Evolutionary conservation across 2,888 invertebrate species (phyloP).

Genomic region (Ectropis crepuscularia): DNA sequence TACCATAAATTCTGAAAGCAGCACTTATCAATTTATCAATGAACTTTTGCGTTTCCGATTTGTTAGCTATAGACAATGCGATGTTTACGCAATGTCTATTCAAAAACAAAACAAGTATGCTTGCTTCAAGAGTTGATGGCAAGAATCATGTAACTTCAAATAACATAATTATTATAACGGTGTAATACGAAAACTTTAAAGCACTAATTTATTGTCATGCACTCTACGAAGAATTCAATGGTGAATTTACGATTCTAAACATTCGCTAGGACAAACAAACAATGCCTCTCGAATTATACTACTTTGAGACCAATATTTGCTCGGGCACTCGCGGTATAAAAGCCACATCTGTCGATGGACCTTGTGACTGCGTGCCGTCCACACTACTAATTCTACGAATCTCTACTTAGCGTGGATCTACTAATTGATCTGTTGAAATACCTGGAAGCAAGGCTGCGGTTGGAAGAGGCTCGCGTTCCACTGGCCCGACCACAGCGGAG

Average conservation of each 20-base stretch:
- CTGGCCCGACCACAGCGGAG: slow-evolving; percentile 74
- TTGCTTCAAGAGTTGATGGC: neutral
- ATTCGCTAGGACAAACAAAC: slow-evolving; percentile 48
- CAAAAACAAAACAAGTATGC: no score
- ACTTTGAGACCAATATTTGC: slow-evolving; percentile 65
- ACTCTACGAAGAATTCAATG: slow-evolving; percentile 58
- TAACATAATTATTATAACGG: slow-evolving; percentile 38
- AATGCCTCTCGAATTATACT: slow-evolving; percentile 54
- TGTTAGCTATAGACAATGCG: no score
- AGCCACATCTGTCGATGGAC: slow-evolving; percentile 39
- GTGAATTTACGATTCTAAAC: slow-evolving; percentile 48
- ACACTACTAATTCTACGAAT: slow-evolving; percentile 59
- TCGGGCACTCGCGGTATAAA: slow-evolving; percentile 52
- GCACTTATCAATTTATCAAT: no score
- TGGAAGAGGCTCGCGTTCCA: slow-evolving; percentile 76
- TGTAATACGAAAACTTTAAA: slow-evolving; percentile 63
- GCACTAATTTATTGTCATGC: slow-evolving; percentile 83
- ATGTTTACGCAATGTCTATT: no score
- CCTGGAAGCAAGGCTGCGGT: slow-evolving; percentile 83
- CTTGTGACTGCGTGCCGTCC: slow-evolving; percentile 52
- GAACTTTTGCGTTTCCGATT: no score
- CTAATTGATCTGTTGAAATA: slow-evolving; percentile 85
- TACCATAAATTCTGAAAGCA: no score
- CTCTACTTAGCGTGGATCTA: slow-evolving; percentile 65
- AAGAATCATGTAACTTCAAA: slow-evolving; percentile 14